Base-by-base conservation (phyloP, 2,113 vertebrate genomes). In the Cichladusa arquata region DNA sequence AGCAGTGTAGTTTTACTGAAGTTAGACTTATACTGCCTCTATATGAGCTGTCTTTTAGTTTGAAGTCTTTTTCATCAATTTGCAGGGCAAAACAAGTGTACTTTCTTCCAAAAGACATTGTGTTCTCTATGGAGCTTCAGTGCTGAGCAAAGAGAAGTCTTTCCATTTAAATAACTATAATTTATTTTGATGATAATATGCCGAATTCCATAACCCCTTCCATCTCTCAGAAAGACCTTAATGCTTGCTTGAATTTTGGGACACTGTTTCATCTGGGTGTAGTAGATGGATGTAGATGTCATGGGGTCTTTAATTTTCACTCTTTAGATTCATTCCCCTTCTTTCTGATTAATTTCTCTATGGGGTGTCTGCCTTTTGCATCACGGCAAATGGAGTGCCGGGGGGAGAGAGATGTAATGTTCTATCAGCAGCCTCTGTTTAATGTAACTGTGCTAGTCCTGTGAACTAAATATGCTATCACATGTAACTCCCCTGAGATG, bases 281-380 rank as follows among this genome's bases (percentile, higher is more conserved):
- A 90, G 92, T 93, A 92, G 92, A 96, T 88, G 67, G 88, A 94
- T 83, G 56, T 88, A 76, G 92, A 93, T 96, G 93, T 95, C 96
- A 84, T 95, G 93, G 93, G 92, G 94, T 95, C 96, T 96, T 93
- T 96, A 95, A 97, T 97, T 96, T 96, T 96, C 93, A 88, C 93
- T 96, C 88, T 53, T 78, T 92, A 81, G 86, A 97, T 93, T 96
- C 88, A 86, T 94, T 94, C 80, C 81, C 69, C 85, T 78, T 88
- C 86, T 93, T 96, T 93, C 94, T 96, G 96, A 96, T 96, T 96
- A 96, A 96, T 96, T 96, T 96, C 95, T 94, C 95, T 93, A 81
- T 96, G 82, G 96, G 96, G 93, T 96, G 95, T 95, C 95, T 95
- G 93, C 82, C 48, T 97, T 94, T 94, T 92, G 79, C 77, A 93